phyloP scores from a whole-genome alignment of 2,797 vertebrate species.

The Poecilia wingei region DNA sequence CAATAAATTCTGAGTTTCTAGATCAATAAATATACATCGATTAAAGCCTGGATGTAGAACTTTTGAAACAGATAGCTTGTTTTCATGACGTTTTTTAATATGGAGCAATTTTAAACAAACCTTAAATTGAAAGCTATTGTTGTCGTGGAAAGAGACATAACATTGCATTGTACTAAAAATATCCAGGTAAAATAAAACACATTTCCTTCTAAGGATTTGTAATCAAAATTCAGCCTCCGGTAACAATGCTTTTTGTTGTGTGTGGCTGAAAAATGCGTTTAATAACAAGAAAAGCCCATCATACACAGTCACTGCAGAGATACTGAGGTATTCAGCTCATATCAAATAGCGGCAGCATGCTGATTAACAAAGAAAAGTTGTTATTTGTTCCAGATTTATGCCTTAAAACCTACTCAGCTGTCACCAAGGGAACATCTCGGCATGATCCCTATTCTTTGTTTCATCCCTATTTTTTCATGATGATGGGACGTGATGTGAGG shows the following conservation, averaged over 20 bases:
- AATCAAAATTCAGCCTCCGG: conserved; percentile 9
- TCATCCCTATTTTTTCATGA: background rate
- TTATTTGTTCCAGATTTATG: conserved; percentile 20
- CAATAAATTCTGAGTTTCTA: too few relatives aligned
- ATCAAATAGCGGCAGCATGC: conserved; percentile 12
- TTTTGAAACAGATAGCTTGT: background rate
- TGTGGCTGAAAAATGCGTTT: background rate
- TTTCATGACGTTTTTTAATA: background rate
- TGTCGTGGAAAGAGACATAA: background rate
- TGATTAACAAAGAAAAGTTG: conserved; percentile 13
- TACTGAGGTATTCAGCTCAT: conserved; percentile 1
- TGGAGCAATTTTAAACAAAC: background rate
- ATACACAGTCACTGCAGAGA: background rate
- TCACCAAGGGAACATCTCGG: background rate
- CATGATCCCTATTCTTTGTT: background rate
- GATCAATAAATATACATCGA: background rate
- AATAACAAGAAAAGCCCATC: conserved; percentile 2
- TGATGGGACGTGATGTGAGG: conserved; percentile 14
- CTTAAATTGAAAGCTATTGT: background rate
- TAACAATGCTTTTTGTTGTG: background rate
- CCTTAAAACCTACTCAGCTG: conserved; percentile 6
- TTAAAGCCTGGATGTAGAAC: background rate
- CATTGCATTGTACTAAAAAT: background rate
- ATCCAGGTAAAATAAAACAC: background rate
- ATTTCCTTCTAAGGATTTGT: conserved; percentile 9